Evolutionary conservation across 2,113 vertebrate species (phyloP).

Genomic region (Nothoprocta pentlandii): DNA sequence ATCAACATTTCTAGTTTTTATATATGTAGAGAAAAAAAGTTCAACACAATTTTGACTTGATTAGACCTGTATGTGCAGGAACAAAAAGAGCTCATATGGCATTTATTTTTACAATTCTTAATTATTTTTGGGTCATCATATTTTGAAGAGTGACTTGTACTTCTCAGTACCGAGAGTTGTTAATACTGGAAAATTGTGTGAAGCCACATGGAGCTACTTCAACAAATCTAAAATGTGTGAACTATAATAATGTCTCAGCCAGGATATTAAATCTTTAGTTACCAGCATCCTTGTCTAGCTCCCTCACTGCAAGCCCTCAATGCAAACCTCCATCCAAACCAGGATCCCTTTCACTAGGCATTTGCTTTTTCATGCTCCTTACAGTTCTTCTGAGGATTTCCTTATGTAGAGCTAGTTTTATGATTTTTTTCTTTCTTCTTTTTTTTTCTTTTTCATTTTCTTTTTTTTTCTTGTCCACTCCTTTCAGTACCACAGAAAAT

Average conservation of each 20-base stretch:
- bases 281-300: neutral
- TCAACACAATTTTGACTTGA: neutral
- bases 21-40: neutral
- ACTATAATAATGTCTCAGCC: neutral
- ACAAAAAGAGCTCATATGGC: neutral
- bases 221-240: fast-evolving
- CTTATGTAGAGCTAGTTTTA: neutral
- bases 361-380: neutral
- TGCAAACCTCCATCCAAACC: neutral
- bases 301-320: fast-evolving
- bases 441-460: neutral
- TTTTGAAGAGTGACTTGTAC: neutral
- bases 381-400: neutral
- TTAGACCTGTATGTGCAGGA: neutral
- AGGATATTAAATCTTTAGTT: neutral
- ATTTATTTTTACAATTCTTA: neutral
- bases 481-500: neutral
- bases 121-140: neutral
- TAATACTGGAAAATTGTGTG: neutral
- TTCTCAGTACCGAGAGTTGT: neutral
- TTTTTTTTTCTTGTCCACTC: neutral
- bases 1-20: neutral
- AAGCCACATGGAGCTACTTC: neutral
- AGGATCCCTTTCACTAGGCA: neutral
- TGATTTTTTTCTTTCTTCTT: neutral